These are phyloP conservation scores for Cyanoliseus patagonus DNA, from an alignment of 2,113 vertebrate species.

Conservation along the genomic window DNA sequence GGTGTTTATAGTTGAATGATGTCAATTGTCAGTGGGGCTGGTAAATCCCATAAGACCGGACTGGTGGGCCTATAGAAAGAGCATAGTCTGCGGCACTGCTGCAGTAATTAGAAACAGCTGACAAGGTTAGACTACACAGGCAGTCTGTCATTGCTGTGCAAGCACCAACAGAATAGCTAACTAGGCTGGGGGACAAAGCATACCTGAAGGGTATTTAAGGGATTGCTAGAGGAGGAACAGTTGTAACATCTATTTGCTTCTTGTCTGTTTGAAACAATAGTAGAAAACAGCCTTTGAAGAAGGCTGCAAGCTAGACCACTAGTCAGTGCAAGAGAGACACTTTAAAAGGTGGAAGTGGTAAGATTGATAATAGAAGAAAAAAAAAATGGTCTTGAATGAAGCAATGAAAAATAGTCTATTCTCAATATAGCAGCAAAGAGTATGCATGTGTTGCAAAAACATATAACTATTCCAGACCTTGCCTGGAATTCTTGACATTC, in stretches of 20 bases:
- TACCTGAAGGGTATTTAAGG: not conserved
- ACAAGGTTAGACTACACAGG: not conserved
- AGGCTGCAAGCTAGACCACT: not conserved
- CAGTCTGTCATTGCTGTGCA: not conserved
- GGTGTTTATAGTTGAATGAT: accelerated
- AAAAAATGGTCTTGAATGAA: not conserved
- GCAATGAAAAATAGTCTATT: not conserved
- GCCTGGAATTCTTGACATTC: slow-evolving; percentile 8
- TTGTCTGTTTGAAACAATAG: not conserved
- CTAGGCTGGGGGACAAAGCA: not conserved
- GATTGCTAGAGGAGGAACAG: not conserved
- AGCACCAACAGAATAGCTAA: not conserved
- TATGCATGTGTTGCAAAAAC: not conserved
- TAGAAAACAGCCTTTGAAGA: not conserved
- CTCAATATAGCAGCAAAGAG: not conserved
- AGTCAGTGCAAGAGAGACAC: not conserved
- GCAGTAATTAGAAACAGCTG: not conserved
- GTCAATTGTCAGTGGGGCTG: not conserved
- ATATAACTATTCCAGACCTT: not conserved
- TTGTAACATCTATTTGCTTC: not conserved
- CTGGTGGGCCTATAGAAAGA: not conserved
- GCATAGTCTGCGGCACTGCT: not conserved
- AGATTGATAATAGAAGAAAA: not conserved
- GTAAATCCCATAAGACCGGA: not conserved
- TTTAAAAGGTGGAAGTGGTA: not conserved